Evolutionary conservation across 2,113 vertebrate species (phyloP).

Genomic region (Aplodontia rufa): DNA sequence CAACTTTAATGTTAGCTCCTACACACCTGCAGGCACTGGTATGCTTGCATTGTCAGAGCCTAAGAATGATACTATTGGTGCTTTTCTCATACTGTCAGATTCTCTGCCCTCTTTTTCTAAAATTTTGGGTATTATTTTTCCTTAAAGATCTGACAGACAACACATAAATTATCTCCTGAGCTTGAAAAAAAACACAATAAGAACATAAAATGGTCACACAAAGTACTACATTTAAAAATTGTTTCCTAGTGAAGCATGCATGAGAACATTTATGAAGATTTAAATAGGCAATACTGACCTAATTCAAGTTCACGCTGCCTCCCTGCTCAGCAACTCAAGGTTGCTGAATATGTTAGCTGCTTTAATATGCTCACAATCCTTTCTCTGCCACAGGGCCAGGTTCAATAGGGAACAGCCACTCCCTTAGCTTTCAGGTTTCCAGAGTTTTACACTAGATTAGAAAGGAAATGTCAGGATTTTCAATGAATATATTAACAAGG

Average conservation of each 20-base stretch:
- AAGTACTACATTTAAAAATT: background rate
- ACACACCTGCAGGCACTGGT: accelerated
- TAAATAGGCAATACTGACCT: background rate
- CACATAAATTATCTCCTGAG: background rate
- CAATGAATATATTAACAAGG: background rate
- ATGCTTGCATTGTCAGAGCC: background rate
- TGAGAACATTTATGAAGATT: background rate
- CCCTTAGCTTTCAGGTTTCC: background rate
- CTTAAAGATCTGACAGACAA: background rate
- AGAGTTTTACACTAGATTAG: background rate
- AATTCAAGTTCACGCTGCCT: background rate
- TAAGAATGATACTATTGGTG: background rate
- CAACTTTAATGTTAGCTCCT: too few species aligned
- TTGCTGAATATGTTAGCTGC: too few species aligned
- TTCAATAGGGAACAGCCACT: background rate
- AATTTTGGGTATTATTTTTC: background rate
- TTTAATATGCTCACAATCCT: background rate
- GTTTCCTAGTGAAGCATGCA: background rate
- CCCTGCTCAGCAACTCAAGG: background rate
- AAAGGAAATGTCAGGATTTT: background rate
- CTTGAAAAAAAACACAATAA: background rate
- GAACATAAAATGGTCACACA: background rate
- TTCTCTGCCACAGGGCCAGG: accelerated
- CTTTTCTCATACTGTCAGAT: background rate
- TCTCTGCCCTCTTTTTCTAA: background rate